Conservation (phyloP, 64 coral and sea anemone species). For the Acropora yongei region DNA sequence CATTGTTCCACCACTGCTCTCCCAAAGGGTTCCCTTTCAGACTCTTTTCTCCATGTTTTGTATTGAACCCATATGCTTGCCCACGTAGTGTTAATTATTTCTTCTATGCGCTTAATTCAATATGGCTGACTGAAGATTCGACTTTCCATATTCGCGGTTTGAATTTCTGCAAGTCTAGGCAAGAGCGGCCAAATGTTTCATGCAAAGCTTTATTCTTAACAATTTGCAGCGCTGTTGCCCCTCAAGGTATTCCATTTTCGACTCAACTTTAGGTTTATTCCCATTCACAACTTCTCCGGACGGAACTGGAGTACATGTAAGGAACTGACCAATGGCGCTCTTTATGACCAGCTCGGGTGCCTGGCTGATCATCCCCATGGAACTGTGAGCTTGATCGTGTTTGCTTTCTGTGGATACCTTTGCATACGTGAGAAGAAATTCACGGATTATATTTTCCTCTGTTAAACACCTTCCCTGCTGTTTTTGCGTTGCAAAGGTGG, state of each 20-base stretch:
- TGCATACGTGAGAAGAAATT: constrained; percentile 77
- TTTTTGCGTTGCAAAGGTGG: background rate
- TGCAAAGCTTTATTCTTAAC: constrained; percentile 75
- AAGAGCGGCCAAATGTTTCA: constrained; percentile 70
- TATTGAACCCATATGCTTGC: no score
- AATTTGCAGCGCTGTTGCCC: constrained; percentile 59
- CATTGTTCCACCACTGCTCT: no score
- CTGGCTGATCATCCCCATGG: constrained; percentile 66
- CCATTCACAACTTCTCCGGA: constrained; percentile 39
- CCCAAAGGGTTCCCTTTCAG: no score
- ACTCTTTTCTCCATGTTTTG: no score
- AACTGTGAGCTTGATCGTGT: background rate
- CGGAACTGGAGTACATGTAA: constrained; percentile 44
- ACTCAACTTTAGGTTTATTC: background rate
- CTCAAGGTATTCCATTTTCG: constrained; percentile 41
- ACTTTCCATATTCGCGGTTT: no score
- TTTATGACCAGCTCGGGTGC: constrained; percentile 75
- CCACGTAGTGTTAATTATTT: background rate
- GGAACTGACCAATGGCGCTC: constrained; percentile 74
- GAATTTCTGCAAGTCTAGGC: background rate
- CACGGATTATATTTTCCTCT: constrained; percentile 35
- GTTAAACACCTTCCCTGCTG: constrained; percentile 2
- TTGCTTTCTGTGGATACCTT: constrained; percentile 40
- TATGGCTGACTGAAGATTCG: no score
- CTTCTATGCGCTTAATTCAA: no score